Evolutionary conservation across 2,797 vertebrate species (phyloP), one percentile per base, ranked within the genome.

Genomic region (Picus viridis): DNA sequence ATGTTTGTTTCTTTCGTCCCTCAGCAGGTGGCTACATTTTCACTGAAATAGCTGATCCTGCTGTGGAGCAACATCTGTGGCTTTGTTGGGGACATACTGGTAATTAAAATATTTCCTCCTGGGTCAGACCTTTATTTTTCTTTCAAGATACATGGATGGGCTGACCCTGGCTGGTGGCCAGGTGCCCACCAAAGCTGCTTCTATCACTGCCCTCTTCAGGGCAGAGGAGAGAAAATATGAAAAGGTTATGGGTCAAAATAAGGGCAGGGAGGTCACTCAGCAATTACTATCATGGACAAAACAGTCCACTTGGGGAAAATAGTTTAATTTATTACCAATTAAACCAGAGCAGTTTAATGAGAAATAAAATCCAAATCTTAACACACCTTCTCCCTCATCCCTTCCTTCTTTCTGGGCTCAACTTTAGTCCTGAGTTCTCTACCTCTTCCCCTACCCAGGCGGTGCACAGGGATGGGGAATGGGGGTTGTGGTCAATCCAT

Each of bases 1-100:
- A n/a, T 93, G 85, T 95, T 95, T 91, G 69, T 92, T 93, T 94
- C 70, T 68, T 93, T 94, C 86, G 84, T 94, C 80, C 87, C 94
- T 93, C 90, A 92, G 91, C 88, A 93, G 91, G 92, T 93, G 68
- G 81, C 68, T 94, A 71, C 49, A 69, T 94, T 92, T 93, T 70
- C 90, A 80, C 58, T 80, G 81, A 85, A 92, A 94, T 61, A 91
- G 88, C 65, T 14, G 39, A 88, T 87, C 86, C 87, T 93, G 93
- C 93, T 93, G 83, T 80, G 88, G 83, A 94, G 83, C 82, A 95
- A 67, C 91, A 92, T 94, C 69, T 95, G 92, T 83, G 75, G 59
- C 63, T 84, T 91, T 88, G 39, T 34, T 29, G 47, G 82, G 83
- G 74, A 89, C 67, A 71, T 7, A 17, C 62, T 92, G 80, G 41